These are phyloP conservation scores for Microvelia longipes DNA, from an alignment of 1,140 invertebrate genomes.

Conservation along the genomic window DNA sequence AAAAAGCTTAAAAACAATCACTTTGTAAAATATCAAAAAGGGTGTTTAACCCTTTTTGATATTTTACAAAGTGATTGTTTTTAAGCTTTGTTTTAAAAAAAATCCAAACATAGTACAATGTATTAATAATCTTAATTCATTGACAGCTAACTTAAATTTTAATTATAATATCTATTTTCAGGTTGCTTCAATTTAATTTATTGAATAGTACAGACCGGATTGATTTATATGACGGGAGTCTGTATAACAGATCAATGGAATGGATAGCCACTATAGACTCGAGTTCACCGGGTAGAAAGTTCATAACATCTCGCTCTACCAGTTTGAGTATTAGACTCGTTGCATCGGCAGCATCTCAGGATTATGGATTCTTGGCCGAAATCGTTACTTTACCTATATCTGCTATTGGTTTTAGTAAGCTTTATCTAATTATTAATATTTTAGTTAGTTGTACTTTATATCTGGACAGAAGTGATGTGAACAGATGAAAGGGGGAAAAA, in stretches of 20 bases:
- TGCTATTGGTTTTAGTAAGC: conserved; percentile 72
- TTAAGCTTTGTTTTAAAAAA: too few species aligned
- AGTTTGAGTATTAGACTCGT: conserved; percentile 83
- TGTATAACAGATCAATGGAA: conserved; percentile 51
- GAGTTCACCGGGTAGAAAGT: conserved; percentile 51
- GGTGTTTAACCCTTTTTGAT: too few species aligned
- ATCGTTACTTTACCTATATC: conserved; percentile 86
- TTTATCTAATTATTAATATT: too few species aligned
- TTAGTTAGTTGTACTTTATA: conserved; percentile 9
- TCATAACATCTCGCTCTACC: conserved; percentile 56
- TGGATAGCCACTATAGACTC: conserved; percentile 54
- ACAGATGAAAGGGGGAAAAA: too few species aligned
- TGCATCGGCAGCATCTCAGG: conserved; percentile 78
- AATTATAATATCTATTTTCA: too few species aligned
- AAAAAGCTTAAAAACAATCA: too few species aligned
- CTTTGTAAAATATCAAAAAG: too few species aligned
- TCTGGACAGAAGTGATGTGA: too few species aligned
- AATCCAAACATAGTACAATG: too few species aligned
- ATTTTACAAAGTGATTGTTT: too few species aligned
- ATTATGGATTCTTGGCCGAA: conserved; percentile 96
- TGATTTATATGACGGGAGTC: conserved; percentile 78
- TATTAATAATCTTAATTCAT: too few species aligned
- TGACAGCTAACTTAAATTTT: too few species aligned
- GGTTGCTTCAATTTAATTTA: conserved; percentile 82
- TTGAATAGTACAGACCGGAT: conserved; percentile 86